phyloP scores from a whole-genome alignment of 2,888 invertebrate species.

The Xiphydria camelus region DNA sequence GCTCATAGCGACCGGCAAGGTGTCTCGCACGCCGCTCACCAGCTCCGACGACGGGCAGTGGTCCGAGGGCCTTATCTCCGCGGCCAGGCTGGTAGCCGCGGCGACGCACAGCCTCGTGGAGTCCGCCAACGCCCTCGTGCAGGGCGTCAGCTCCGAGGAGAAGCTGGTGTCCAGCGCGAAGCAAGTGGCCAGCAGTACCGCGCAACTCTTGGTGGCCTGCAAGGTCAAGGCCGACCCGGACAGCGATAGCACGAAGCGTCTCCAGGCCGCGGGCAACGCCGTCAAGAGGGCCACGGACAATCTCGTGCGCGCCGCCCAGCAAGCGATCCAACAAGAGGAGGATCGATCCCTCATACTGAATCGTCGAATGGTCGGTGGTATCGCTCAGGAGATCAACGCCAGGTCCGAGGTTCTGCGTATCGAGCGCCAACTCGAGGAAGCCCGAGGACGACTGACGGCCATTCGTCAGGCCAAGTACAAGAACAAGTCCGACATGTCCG shows the following conservation, averaged over 20 bases:
- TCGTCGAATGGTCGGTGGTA: constrained; percentile 92
- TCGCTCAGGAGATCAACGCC: constrained; percentile 94
- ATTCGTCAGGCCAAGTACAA: constrained; percentile 93
- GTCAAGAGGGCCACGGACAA: constrained; percentile 98
- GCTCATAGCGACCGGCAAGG: constrained; percentile 87
- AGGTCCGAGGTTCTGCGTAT: constrained; percentile 89
- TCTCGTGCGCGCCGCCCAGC: constrained; percentile 91
- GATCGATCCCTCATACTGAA: constrained; percentile 90
- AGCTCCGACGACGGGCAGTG: constrained; percentile 96
- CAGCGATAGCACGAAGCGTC: constrained; percentile 87
- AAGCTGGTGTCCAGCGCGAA: constrained; percentile 95
- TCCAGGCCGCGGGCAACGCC: constrained; percentile 93
- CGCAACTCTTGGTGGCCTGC: constrained; percentile 96
- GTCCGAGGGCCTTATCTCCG: constrained; percentile 96
- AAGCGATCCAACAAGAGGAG: constrained; percentile 89
- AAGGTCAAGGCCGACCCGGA: constrained; percentile 98
- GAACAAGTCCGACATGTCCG: constrained; percentile 62
- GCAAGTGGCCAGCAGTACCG: constrained; percentile 96
- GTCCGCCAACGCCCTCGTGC: constrained; percentile 94
- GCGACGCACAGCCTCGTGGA: constrained; percentile 98
- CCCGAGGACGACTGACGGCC: constrained; percentile 84
- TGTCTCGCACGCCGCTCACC: constrained; percentile 77
- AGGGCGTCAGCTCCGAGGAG: constrained; percentile 91
- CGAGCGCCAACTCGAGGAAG: constrained; percentile 91
- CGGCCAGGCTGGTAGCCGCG: constrained; percentile 93